A percentile compares a stretch with the other conserved stretches of the same genome.
Evolutionary conservation across 2,888 invertebrate species (phyloP).

Genomic region (Aproaerema taeniolella): DNA sequence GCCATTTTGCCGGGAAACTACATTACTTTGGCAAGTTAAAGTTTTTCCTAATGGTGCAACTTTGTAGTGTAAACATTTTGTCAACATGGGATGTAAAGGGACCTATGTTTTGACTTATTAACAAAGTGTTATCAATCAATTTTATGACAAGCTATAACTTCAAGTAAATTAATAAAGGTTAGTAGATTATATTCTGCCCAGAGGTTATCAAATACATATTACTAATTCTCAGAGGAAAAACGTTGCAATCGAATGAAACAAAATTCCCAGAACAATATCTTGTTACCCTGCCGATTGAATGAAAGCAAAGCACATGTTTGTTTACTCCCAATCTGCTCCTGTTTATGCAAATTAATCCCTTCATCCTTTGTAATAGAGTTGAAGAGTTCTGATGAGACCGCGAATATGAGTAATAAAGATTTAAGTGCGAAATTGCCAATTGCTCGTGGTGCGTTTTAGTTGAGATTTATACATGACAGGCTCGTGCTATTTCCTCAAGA

Average conservation of each 20-base stretch:
- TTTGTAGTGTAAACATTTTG: no score
- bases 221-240: constrained; percentile 41
- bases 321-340: constrained; percentile 23
- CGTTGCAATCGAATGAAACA: constrained; percentile 45
- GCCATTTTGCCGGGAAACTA: no score
- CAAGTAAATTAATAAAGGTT: neutral
- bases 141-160: neutral
- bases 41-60: no score
- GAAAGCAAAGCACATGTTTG: constrained; percentile 32
- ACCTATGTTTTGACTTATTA: no score
- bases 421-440: constrained; percentile 61
- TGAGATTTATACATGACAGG: constrained; percentile 63
- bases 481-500: no score
- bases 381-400: constrained; percentile 21
- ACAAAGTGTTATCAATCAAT: neutral
- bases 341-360: constrained; percentile 37
- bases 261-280: constrained; percentile 56
- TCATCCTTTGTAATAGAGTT: constrained; percentile 35
- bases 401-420: constrained; percentile 34
- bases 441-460: constrained; percentile 45
- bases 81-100: no score
- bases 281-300: constrained; percentile 45
- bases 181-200: neutral
- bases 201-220: no score
- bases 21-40: no score